phyloP scores from a whole-genome alignment of 64 coral and sea anemone species.

The Catalaphyllia jardinei region DNA sequence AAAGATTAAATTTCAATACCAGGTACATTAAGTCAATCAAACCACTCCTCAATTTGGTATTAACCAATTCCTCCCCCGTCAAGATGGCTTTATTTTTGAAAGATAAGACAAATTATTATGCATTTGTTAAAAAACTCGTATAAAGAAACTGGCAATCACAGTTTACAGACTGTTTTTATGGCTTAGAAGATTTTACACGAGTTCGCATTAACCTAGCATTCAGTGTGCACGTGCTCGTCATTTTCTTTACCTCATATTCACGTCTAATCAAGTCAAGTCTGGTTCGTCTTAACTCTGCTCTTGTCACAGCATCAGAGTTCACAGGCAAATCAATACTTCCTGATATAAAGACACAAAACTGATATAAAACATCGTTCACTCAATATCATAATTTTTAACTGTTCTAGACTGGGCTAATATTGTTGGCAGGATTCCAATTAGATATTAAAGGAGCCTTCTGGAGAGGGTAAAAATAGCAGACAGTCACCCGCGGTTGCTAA shows the following conservation, averaged over 20 bases:
- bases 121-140: too few relatives aligned
- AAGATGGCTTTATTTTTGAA: too few relatives aligned
- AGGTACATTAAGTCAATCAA: too few relatives aligned
- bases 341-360: conserved; percentile 21
- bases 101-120: too few relatives aligned
- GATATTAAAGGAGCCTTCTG: not conserved
- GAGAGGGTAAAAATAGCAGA: not conserved
- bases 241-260: conserved; percentile 85
- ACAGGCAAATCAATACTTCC: conserved; percentile 94
- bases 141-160: too few relatives aligned
- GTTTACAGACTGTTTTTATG: too few relatives aligned
- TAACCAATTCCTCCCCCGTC: too few relatives aligned
- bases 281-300: conserved; percentile 87
- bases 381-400: not conserved
- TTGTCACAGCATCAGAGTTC: conserved; percentile 73
- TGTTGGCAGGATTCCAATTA: not conserved
- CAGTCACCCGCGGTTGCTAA: not conserved
- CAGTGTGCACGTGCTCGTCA: not conserved
- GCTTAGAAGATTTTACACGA: too few relatives aligned
- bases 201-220: not conserved
- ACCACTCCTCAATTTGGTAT: too few relatives aligned
- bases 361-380: not conserved
- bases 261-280: conserved; percentile 86
- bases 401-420: not conserved
- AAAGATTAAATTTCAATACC: too few relatives aligned